Evolutionary conservation across 2,888 invertebrate genomes (phyloP), one percentile per base, ranked within the genome.

Genomic region (Hypomecis atomaria): DNA sequence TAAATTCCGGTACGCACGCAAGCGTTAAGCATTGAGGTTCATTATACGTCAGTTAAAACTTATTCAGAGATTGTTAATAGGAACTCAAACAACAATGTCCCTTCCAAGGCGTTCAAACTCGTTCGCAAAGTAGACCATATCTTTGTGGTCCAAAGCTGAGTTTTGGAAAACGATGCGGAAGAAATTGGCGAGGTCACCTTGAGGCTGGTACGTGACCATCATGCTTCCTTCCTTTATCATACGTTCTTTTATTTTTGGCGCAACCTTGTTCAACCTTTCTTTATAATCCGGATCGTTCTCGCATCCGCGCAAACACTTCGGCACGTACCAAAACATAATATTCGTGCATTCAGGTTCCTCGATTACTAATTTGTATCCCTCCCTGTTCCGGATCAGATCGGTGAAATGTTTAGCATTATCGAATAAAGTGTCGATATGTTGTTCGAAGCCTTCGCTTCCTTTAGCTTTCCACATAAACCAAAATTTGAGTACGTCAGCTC

Each of bases 391-490:
- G 36, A 97, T 94, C 62, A 94, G 92, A 47, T 95, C 93, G 0
- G 95, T 93, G 81, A 97, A 96, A 81, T 94, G 96, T 67, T 94
- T 93, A 0, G 97, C 95, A 79, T 96, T 95, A 63, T 96, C 95
- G 79, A 97, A 97, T 0, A 97, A 93, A 64, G 94, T 95, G 72
- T 98, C 95, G 34, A 98, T 94, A 79, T 97, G 97, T 59, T 94
- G 94, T 75, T 96, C 96, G 38, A 97, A 93, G 0, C 97, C 98
- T 50, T 90, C 89, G 0, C 95, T 95, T 0, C 97, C 97, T 87
- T 99, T 99, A 5, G 99, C 98, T 80, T 98, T 97, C 99, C 99
- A 99, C 98, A 98, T 98, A 82, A 98, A 96, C 99, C 99, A 99
- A 85, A 99, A 97, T 87, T 99, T 99, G 67, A 99, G 94, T 8